Evolutionary conservation across 2,113 vertebrate genomes (phyloP).

Genomic region (Dromaius novaehollandiae): DNA sequence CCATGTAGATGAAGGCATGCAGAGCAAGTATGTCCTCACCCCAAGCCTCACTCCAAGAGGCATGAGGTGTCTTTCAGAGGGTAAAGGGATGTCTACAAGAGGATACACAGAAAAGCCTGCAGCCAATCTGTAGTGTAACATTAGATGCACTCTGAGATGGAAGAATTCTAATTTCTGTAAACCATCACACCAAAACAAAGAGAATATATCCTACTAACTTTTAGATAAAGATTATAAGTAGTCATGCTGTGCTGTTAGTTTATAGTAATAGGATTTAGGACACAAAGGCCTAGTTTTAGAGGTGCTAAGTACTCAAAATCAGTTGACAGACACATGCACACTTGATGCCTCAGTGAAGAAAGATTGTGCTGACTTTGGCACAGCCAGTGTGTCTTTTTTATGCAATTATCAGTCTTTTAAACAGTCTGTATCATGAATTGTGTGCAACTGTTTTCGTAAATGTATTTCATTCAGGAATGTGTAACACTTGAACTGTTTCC

Average conservation of each 20-base stretch:
- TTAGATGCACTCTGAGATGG: not conserved
- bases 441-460: not conserved
- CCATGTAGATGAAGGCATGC: not conserved
- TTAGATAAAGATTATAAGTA: not conserved
- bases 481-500: not conserved
- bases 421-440: not conserved
- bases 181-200: not conserved
- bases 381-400: not conserved
- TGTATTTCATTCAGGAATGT: not conserved
- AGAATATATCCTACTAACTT: not conserved
- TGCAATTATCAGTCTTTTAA: not conserved
- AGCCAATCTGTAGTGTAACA: not conserved
- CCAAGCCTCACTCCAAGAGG: not conserved
- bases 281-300: not conserved
- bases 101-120: not conserved
- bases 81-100: not conserved
- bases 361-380: not conserved
- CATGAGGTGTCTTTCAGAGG: not conserved
- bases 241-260: not conserved
- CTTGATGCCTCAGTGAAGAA: not conserved
- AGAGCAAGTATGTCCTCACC: not conserved
- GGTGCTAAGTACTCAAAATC: not conserved
- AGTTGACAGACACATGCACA: not conserved
- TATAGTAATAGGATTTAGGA: not conserved
- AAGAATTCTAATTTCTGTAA: not conserved